Conservation (phyloP, 2,113 vertebrate species). For the Myotis brandtii region DNA sequence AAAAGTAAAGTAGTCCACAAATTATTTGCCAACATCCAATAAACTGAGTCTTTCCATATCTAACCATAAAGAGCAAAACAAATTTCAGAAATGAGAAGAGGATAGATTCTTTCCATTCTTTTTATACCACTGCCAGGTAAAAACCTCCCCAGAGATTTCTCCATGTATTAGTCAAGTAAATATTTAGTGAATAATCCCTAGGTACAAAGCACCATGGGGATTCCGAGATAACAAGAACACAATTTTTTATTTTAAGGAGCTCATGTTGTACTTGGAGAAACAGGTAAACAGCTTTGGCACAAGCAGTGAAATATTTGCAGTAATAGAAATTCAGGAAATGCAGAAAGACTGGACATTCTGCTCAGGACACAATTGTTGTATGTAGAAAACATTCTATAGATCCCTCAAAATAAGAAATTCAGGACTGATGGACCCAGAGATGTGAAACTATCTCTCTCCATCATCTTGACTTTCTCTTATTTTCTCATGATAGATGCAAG, state of each 20-base stretch:
- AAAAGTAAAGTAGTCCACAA: neutral
- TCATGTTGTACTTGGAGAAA: neutral
- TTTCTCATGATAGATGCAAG: neutral
- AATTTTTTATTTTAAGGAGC: slow-evolving; percentile 27
- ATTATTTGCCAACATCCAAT: neutral
- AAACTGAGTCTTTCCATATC: neutral
- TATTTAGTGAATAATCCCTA: slow-evolving; percentile 43
- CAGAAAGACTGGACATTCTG: neutral
- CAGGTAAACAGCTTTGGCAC: neutral
- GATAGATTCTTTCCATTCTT: slow-evolving; percentile 48
- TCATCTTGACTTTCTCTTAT: neutral
- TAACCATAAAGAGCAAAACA: neutral
- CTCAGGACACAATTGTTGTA: neutral
- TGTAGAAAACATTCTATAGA: neutral
- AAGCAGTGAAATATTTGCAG: neutral
- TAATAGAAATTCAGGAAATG: neutral
- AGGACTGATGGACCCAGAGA: neutral
- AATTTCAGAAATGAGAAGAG: slow-evolving; percentile 60
- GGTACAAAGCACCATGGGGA: neutral
- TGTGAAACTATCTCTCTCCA: neutral
- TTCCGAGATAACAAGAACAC: neutral
- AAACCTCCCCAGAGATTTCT: slow-evolving; percentile 34
- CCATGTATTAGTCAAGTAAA: slow-evolving; percentile 42
- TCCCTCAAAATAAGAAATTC: neutral
- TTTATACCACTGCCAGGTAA: neutral